These are phyloP conservation scores for Lottia scabra DNA, from an alignment of 2,888 invertebrate genomes.

Conservation along the genomic window DNA sequence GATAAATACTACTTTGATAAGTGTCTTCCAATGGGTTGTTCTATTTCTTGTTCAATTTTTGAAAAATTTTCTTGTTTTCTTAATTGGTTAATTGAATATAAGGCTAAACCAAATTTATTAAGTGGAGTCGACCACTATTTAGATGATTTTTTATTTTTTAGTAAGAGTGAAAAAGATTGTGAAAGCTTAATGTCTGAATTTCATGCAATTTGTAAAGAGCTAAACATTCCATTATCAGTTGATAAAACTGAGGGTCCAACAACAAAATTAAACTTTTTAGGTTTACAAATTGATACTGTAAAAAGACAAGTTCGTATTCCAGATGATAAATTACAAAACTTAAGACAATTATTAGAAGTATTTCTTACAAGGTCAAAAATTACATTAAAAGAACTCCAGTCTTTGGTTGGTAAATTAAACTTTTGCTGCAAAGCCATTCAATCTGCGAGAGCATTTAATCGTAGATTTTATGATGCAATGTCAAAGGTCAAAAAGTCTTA, in stretches of 20 bases:
- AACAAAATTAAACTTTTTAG: neutral
- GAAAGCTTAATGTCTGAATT: neutral
- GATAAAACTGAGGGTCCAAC: neutral
- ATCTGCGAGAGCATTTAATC: neutral
- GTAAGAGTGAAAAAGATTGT: neutral
- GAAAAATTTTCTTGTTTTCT: conserved; percentile 19
- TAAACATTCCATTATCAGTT: neutral
- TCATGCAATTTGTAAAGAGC: neutral
- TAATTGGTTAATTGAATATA: neutral
- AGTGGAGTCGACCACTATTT: neutral
- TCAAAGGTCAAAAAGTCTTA: neutral
- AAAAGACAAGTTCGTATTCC: neutral
- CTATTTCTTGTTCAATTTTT: neutral
- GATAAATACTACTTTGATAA: conserved; percentile 23
- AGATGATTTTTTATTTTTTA: neutral
- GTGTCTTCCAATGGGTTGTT: conserved; percentile 14
- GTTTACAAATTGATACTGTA: neutral
- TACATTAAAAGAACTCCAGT: conserved; percentile 12
- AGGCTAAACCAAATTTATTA: neutral
- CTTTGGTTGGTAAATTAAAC: neutral
- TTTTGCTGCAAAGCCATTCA: conserved; percentile 2
- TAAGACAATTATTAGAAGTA: neutral
- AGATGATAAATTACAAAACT: neutral
- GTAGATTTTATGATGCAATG: conserved; percentile 1
- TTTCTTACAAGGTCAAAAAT: neutral